Conservation (phyloP, 2,888 invertebrate species). For the Hypomecis punctinalis region DNA sequence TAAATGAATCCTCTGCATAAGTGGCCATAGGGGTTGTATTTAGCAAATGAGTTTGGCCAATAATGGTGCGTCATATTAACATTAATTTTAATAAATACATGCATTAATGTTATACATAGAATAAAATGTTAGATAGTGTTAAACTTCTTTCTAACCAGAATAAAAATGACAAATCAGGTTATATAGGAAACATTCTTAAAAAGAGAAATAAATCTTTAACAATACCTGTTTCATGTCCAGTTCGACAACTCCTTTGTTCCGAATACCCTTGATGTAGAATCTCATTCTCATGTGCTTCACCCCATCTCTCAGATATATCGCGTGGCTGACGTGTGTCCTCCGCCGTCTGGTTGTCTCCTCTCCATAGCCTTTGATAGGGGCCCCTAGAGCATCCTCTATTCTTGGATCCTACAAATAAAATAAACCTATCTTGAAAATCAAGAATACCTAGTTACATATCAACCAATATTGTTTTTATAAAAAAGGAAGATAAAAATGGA, state of each 20-base stretch:
- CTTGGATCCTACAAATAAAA: slow-evolving; percentile 84
- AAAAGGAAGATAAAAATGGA: not conserved
- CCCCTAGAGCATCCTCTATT: slow-evolving; percentile 93
- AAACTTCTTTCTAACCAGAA: too few relatives aligned
- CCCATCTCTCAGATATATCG: slow-evolving; percentile 90
- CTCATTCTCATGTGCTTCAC: slow-evolving; percentile 93
- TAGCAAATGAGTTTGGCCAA: too few relatives aligned
- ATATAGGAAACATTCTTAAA: too few relatives aligned
- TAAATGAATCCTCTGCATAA: too few relatives aligned
- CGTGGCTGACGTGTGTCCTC: slow-evolving; percentile 93
- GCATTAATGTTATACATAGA: too few relatives aligned
- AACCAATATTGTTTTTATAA: not conserved
- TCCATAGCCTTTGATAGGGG: slow-evolving; percentile 95
- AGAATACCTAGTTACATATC: too few relatives aligned
- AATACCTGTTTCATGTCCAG: slow-evolving; percentile 94
- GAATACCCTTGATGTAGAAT: slow-evolving; percentile 94
- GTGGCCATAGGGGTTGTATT: too few relatives aligned
- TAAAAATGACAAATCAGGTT: too few relatives aligned
- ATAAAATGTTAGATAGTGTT: too few relatives aligned
- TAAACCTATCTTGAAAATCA: not conserved
- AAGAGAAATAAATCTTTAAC: not conserved
- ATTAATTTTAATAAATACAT: too few relatives aligned
- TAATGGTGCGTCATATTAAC: too few relatives aligned
- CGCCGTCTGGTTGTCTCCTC: slow-evolving; percentile 94
- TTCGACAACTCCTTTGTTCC: slow-evolving; percentile 93